Percentiles rank a stretch among this genome's conserved stretches.
Evolutionary conservation across 1,140 invertebrate species (phyloP).

Genomic region (Drosophila pallidifrons): DNA sequence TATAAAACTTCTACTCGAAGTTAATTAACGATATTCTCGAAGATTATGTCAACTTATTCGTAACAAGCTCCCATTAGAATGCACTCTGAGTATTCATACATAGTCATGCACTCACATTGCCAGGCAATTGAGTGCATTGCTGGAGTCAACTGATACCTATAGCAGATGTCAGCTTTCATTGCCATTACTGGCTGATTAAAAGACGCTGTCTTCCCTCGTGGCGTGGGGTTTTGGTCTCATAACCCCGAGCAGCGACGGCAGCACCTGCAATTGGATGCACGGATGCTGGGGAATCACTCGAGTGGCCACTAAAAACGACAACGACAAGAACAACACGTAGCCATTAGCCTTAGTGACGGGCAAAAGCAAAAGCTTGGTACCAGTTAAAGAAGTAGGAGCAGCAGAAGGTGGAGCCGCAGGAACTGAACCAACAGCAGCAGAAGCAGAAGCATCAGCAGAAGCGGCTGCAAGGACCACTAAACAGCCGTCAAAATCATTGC

Average conservation of each 20-base stretch:
- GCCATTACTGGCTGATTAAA: conserved; percentile 70
- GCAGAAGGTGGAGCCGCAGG: neutral
- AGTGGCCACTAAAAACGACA: conserved; percentile 33
- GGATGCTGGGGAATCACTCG: conserved; percentile 25
- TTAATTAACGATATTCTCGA: neutral
- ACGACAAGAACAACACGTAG: conserved; percentile 18
- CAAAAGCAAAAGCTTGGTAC: neutral
- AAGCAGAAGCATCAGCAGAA: neutral
- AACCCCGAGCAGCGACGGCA: neutral
- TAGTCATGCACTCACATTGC: neutral
- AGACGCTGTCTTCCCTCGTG: conserved; percentile 45
- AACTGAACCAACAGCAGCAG: neutral
- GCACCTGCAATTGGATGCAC: conserved; percentile 9
- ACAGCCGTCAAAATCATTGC: conserved; percentile 78
- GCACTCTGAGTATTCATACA: neutral
- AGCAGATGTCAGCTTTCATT: conserved; percentile 71
- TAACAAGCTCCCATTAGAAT: neutral
- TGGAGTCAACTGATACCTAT: conserved; percentile 6
- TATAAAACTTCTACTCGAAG: too few relatives aligned
- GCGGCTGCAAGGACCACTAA: conserved; percentile 58
- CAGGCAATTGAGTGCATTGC: neutral
- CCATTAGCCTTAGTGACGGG: conserved; percentile 62
- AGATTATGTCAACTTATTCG: neutral
- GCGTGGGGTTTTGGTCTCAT: neutral
- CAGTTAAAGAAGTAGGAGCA: neutral